Evolutionary conservation across 2,888 invertebrate genomes (phyloP).

Genomic region (Macrophya alboannulata): DNA sequence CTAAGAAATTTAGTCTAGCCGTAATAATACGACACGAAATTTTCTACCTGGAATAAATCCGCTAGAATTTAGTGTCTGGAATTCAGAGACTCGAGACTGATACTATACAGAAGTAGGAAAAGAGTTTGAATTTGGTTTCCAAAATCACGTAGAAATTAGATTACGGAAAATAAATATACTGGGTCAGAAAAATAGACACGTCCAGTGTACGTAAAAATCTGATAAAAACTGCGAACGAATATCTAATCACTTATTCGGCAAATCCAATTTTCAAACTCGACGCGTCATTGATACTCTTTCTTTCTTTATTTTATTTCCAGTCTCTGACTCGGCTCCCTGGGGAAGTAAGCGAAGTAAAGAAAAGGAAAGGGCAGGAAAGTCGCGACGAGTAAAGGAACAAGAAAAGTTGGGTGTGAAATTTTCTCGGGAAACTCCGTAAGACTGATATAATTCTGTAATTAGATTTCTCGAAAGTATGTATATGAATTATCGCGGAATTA

Average conservation of each 20-base stretch:
- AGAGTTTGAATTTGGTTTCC: background rate
- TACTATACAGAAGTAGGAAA: too few relatives aligned
- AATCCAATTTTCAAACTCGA: conserved; percentile 34
- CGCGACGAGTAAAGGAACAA: background rate
- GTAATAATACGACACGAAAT: background rate
- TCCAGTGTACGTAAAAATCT: background rate
- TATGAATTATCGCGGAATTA: background rate
- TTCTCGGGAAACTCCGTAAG: background rate
- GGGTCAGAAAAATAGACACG: background rate
- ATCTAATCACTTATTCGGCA: background rate
- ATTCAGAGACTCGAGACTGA: background rate
- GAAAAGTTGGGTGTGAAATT: background rate
- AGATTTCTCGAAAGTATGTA: background rate
- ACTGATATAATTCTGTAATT: background rate
- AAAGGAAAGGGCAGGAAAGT: background rate
- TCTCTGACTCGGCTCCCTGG: background rate
- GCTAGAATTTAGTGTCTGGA: background rate
- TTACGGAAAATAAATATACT: background rate
- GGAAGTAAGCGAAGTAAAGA: background rate
- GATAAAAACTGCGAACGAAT: background rate
- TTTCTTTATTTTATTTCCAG: background rate
- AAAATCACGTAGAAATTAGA: background rate
- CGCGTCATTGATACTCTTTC: conserved; percentile 26
- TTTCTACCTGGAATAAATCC: background rate
- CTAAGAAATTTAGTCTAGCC: conserved; percentile 1